A percentile compares a stretch with the other conserved stretches of the same genome.
phyloP scores from a whole-genome alignment of 2,113 vertebrate genomes.

The Poeciliopsis turrubarensis region DNA sequence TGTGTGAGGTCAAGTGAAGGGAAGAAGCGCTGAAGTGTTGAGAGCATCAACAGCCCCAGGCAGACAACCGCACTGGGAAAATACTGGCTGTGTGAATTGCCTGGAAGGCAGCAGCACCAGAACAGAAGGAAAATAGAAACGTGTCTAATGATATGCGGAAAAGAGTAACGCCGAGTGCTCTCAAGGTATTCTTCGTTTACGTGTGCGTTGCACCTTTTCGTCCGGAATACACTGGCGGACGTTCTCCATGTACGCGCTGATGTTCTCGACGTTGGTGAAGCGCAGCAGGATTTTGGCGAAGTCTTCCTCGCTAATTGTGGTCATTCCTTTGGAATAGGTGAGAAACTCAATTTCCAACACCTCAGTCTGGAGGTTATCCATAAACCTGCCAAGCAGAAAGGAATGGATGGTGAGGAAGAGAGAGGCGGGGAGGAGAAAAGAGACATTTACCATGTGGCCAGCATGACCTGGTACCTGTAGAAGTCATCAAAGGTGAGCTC shows the following conservation, averaged over 20 bases:
- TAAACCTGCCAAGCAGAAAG: slow-evolving; percentile 84
- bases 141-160: background rate
- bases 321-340: slow-evolving; percentile 97
- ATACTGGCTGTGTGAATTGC: slow-evolving; percentile 22
- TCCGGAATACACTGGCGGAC: slow-evolving; percentile 91
- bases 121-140: slow-evolving; percentile 7
- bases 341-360: slow-evolving; percentile 97
- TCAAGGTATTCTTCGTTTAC: background rate
- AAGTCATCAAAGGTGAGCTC: slow-evolving; percentile 98
- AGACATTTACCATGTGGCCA: background rate
- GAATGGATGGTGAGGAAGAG: background rate
- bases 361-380: slow-evolving; percentile 99
- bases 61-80: slow-evolving; percentile 49
- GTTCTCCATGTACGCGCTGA: slow-evolving; percentile 93
- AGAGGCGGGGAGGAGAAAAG: background rate
- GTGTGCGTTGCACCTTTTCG: slow-evolving; percentile 86
- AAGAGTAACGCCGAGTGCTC: background rate
- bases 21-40: slow-evolving; percentile 49
- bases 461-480: slow-evolving; percentile 85
- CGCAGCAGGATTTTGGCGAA: slow-evolving; percentile 96
- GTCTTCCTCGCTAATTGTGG: slow-evolving; percentile 96
- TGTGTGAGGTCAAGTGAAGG: slow-evolving; percentile 40
- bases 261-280: slow-evolving; percentile 98
- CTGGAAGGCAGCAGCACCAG: slow-evolving; percentile 29
- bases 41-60: slow-evolving; percentile 59